phyloP scores from a whole-genome alignment of 2,888 invertebrate genomes.

The Arrhopalites spinosus region DNA sequence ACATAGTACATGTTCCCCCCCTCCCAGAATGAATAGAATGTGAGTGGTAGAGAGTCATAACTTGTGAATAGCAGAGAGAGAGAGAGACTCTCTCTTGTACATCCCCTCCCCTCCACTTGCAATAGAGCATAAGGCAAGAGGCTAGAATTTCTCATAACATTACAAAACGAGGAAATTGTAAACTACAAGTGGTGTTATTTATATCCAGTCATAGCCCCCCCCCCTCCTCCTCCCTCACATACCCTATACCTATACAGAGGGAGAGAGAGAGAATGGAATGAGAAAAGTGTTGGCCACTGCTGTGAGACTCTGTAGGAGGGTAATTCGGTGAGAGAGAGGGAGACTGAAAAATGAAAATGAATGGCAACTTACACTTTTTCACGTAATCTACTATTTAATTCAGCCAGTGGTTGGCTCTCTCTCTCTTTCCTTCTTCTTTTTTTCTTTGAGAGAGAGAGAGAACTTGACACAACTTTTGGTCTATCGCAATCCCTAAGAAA shows the following conservation, averaged over 20 bases:
- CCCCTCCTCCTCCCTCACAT: too few species aligned
- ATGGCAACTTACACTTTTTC: constrained; percentile 37
- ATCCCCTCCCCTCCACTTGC: neutral
- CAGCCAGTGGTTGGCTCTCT: neutral
- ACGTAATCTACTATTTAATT: constrained; percentile 45
- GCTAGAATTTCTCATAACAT: neutral
- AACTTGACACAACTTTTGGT: too few species aligned
- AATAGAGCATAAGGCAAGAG: too few species aligned
- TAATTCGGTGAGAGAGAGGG: constrained; percentile 10
- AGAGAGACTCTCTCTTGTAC: too few species aligned
- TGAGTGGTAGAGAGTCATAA: too few species aligned
- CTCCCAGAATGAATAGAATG: too few species aligned
- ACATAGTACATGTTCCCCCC: too few species aligned
- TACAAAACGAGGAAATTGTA: neutral
- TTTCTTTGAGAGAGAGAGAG: too few species aligned
- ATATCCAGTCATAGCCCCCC: neutral
- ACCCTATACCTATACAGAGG: too few species aligned
- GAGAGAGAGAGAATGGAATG: constrained; percentile 1
- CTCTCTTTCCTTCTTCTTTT: too few species aligned
- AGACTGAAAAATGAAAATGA: constrained; percentile 44
- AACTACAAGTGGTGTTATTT: constrained; percentile 12
- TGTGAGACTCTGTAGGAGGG: constrained; percentile 25
- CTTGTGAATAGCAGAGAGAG: too few species aligned
- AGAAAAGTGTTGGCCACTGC: neutral
- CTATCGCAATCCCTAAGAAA: too few species aligned